Evolutionary conservation across 1,140 invertebrate genomes (phyloP).

Genomic region (Alviniconcha marisindica): DNA sequence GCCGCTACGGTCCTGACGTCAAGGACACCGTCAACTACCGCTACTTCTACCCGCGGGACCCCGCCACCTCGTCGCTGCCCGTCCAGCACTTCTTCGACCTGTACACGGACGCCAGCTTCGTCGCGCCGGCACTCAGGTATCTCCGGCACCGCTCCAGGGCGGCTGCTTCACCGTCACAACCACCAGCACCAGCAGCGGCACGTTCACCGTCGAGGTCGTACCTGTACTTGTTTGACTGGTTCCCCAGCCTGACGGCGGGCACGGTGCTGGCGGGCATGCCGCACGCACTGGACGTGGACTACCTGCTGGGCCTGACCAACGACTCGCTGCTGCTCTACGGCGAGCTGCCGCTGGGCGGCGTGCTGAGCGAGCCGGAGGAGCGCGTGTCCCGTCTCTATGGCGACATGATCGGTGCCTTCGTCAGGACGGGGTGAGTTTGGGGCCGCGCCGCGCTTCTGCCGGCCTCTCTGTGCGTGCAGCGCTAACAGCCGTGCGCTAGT

Average conservation of each 20-base stretch:
- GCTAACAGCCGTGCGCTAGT: too few relatives aligned
- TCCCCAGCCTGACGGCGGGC: not conserved
- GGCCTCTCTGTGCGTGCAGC: too few relatives aligned
- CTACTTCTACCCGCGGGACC: conserved; percentile 17
- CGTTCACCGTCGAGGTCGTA: not conserved
- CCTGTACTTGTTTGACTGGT: conserved; percentile 15
- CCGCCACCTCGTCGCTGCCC: not conserved
- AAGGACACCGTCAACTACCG: not conserved
- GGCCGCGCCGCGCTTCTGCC: too few relatives aligned
- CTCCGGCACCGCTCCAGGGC: not conserved
- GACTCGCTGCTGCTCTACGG: not conserved
- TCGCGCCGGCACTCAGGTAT: not conserved
- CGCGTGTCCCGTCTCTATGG: not conserved
- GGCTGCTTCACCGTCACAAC: too few relatives aligned
- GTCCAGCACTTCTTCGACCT: not conserved
- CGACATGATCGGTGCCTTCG: conserved; percentile 24
- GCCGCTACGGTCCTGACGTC: not conserved
- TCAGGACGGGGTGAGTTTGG: conserved; percentile 3
- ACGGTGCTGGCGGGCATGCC: not conserved
- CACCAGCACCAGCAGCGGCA: too few relatives aligned
- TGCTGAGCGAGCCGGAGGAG: not conserved
- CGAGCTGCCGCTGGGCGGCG: not conserved
- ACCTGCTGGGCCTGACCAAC: conserved; percentile 4
- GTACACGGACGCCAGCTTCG: not conserved
- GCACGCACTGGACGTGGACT: not conserved